These are phyloP conservation scores for Halcyon senegalensis DNA, from an alignment of 2,113 vertebrate species.

Conservation along the genomic window DNA sequence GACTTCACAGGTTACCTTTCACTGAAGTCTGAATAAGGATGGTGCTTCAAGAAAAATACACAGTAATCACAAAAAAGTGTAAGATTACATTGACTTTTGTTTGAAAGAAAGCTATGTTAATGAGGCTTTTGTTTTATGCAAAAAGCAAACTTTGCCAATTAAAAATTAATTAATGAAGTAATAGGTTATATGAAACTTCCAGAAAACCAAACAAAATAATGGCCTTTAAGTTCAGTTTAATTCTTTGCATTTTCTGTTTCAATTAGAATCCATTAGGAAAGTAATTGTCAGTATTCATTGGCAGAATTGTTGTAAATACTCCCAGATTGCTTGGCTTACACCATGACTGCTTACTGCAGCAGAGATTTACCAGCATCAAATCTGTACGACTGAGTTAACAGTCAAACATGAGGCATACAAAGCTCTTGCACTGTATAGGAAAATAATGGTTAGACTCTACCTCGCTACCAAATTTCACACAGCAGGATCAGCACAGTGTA, in stretches of 20 bases:
- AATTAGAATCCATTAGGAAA: constrained; percentile 21
- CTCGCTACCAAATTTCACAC: background rate
- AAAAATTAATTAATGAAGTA: constrained; percentile 31
- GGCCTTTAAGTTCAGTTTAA: constrained; percentile 14
- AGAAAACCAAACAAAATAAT: background rate
- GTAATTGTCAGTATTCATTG: background rate
- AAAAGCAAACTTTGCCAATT: constrained; percentile 19
- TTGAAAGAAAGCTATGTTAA: background rate
- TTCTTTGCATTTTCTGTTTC: background rate
- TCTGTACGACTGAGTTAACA: background rate
- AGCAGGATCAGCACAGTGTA: background rate
- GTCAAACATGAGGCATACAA: background rate
- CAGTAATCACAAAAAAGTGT: background rate
- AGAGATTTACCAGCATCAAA: background rate
- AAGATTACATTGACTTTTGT: background rate
- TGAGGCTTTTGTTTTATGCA: background rate
- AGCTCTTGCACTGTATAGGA: background rate
- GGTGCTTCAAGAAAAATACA: background rate
- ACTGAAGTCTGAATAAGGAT: background rate
- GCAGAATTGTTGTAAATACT: background rate
- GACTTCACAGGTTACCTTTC: background rate
- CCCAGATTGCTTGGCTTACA: background rate
- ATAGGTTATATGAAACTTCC: background rate
- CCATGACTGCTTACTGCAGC: background rate
- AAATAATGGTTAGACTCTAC: background rate